Evolutionary conservation across 2,888 invertebrate genomes (phyloP).

Genomic region (Anthrax anthrax): DNA sequence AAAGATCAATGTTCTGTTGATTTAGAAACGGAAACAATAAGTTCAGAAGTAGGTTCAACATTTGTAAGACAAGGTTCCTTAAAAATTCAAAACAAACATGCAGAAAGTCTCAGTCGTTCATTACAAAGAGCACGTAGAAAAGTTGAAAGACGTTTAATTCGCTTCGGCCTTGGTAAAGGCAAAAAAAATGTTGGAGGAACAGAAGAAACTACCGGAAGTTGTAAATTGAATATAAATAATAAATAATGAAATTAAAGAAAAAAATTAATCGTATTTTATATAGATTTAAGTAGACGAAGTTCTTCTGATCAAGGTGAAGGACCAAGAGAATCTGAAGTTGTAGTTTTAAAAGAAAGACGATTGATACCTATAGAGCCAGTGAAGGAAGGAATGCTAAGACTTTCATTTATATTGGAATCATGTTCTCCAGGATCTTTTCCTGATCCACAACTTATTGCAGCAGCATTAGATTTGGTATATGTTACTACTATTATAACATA

Average conservation of each 20-base stretch:
- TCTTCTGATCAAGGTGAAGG: constrained; percentile 70
- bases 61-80: constrained; percentile 39
- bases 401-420: constrained; percentile 86
- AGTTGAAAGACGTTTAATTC: constrained; percentile 78
- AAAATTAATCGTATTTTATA: constrained; percentile 9
- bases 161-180: constrained; percentile 67
- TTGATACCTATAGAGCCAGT: constrained; percentile 65
- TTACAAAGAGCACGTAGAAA: constrained; percentile 70
- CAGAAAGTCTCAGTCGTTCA: constrained; percentile 45
- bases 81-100: constrained; percentile 31
- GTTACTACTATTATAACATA: too few species aligned
- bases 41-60: constrained; percentile 43
- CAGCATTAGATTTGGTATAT: constrained; percentile 79
- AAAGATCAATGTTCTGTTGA: constrained; percentile 38
- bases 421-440: constrained; percentile 93
- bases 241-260: background rate
- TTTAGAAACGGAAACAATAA: constrained; percentile 39
- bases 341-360: constrained; percentile 74
- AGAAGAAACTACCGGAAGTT: constrained; percentile 69
- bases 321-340: constrained; percentile 72
- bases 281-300: constrained; percentile 62
- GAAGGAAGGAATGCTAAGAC: constrained; percentile 75
- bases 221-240: constrained; percentile 35
- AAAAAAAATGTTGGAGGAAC: constrained; percentile 81
- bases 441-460: constrained; percentile 89